Evolutionary conservation across 2,888 invertebrate genomes (phyloP).

Genomic region (Biston stratarius): DNA sequence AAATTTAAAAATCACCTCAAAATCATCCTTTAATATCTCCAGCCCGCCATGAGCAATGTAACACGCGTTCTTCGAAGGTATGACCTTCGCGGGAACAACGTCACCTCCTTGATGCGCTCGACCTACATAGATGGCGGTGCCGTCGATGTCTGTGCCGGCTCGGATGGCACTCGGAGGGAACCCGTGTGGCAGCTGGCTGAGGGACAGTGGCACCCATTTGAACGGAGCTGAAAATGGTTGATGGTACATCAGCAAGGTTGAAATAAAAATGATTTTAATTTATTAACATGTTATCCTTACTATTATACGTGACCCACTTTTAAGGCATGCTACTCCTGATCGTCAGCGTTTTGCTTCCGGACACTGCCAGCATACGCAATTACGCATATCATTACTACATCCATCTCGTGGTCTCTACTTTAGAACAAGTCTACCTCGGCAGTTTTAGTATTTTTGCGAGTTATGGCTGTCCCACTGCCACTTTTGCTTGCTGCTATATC

Average conservation of each 20-base stretch:
- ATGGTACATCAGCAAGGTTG: not conserved
- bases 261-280: not conserved
- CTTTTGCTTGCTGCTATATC: too few relatives aligned
- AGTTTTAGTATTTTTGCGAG: too few relatives aligned
- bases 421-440: too few relatives aligned
- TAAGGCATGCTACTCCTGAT: too few relatives aligned
- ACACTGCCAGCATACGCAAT: too few relatives aligned
- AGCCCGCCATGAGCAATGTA: conserved; percentile 88
- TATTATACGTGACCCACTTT: too few relatives aligned
- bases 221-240: conserved; percentile 66
- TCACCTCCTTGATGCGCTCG: conserved; percentile 89
- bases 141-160: conserved; percentile 90
- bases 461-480: too few relatives aligned
- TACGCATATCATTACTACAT: too few relatives aligned
- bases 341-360: too few relatives aligned
- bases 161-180: conserved; percentile 77
- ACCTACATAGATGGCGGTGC: conserved; percentile 90
- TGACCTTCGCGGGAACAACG: conserved; percentile 89
- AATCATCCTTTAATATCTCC: conserved; percentile 88
- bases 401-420: too few relatives aligned
- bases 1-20: conserved; percentile 76
- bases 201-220: conserved; percentile 78
- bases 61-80: conserved; percentile 87
- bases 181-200: conserved; percentile 60
- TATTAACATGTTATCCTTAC: too few relatives aligned